Base-by-base conservation (phyloP, 2,113 vertebrate species). In the Oryzias javanicus region DNA sequence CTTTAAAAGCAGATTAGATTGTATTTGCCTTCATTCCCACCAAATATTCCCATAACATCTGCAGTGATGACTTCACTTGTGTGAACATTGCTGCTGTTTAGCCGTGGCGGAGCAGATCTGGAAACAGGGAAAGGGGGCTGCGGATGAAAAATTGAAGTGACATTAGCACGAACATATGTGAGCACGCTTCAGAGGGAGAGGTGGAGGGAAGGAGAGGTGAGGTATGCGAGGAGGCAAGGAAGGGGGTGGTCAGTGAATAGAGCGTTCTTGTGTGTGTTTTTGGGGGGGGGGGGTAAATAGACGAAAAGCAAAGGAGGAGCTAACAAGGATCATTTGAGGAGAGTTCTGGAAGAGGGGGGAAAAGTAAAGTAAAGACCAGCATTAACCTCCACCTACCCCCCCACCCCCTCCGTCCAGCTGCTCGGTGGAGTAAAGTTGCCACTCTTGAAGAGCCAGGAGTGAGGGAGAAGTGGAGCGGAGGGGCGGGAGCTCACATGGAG, bases 91-190 rank as follows among this genome's bases (percentile, higher is more conserved):
- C 52, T 72, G 78, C 72, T 78, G 65, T 68, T 76, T 54, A 55
- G 19, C 44, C 52, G 74, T 55, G 62, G 61, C 48, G 19, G 54
- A 78, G 42, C 50, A 61, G 18, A 55, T 76, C 60, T 73, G 67
- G 61, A 75, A 71, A 74, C 76, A 66, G 86, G 83, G 85, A 22
- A 22, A 22, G 78, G 53, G 76, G 79, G 80, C 18, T 67, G 49
- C 56, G 58, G 18, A 86, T 88, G 73, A 88, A 87, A 89, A 83
- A 87, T 89, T 86, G 53, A 90, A 86, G 84, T 79, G 76, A 87
- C 73, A 84, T 88, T 85, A 86, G 80, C 16, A 20, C 75, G 82
- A 84, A 86, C 85, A 82, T 80, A 84, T 88, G 79, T 55, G 74
- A 82, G 85, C 78, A 86, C 54, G 81, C 74, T 72, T 66, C 51